Conservation (phyloP, 2,888 invertebrate species). For the Coelopa pilipes region DNA sequence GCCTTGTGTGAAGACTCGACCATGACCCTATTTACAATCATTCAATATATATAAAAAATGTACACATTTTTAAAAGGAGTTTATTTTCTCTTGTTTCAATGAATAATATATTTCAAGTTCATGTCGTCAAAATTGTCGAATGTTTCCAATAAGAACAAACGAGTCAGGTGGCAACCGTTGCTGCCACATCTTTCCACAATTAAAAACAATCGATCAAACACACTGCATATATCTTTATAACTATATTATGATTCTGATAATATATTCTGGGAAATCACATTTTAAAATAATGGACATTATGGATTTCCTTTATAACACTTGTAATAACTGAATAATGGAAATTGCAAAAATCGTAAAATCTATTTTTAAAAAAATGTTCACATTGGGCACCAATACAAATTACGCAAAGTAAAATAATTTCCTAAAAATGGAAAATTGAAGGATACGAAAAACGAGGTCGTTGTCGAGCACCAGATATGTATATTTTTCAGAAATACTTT, state of each 20-base stretch:
- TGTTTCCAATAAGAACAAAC: neutral
- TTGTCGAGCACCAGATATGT: neutral
- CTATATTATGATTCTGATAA: neutral
- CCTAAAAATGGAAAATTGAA: conserved; percentile 58
- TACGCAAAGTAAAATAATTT: conserved; percentile 62
- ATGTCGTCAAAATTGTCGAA: neutral
- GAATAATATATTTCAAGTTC: neutral
- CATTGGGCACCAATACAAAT: conserved; percentile 49
- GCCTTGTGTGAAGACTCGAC: too few relatives aligned
- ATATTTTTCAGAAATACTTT: neutral
- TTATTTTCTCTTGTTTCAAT: neutral
- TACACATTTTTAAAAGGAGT: too few relatives aligned
- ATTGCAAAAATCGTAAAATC: conserved; percentile 26
- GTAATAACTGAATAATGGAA: neutral
- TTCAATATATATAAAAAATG: too few relatives aligned
- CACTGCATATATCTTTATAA: neutral
- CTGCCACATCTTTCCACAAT: conserved; percentile 12
- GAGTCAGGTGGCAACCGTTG: conserved; percentile 27
- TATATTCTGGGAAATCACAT: neutral
- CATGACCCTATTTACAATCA: too few relatives aligned
- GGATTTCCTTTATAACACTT: neutral
- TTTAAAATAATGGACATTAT: neutral
- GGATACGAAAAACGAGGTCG: conserved; percentile 19
- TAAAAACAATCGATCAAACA: conserved; percentile 27
- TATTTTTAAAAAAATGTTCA: conserved; percentile 27